Percentiles rank a stretch among this genome's conserved stretches.
These are phyloP conservation scores for Cataglyphis rosenhaueri DNA, from an alignment of 2,888 invertebrate species.

Conservation along the genomic window DNA sequence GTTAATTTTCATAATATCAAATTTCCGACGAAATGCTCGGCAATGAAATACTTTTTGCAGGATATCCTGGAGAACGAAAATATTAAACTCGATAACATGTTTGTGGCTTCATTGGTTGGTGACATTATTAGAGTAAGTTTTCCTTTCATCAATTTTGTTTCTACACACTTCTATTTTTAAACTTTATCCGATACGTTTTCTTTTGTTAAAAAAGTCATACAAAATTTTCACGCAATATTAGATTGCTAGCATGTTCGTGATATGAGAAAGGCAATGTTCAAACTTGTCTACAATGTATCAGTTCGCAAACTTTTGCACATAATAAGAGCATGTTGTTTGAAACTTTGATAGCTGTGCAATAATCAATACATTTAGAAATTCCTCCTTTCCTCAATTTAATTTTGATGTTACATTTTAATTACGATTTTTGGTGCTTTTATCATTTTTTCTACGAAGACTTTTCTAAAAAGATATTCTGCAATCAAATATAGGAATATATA, in stretches of 20 bases:
- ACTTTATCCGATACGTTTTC: neutral
- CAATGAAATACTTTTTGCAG: slow-evolving; percentile 84
- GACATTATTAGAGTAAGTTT: slow-evolving; percentile 95
- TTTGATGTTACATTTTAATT: neutral
- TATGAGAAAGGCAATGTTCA: neutral
- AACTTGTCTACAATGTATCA: slow-evolving; percentile 3
- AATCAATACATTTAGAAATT: neutral
- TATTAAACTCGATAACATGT: slow-evolving; percentile 98
- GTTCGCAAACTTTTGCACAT: neutral
- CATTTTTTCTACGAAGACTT: neutral
- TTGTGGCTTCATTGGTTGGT: slow-evolving; percentile 96
- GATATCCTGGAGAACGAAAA: slow-evolving; percentile 98
- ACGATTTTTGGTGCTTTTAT: neutral
- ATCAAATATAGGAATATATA: neutral
- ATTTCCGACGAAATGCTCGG: neutral
- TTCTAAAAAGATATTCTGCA: neutral
- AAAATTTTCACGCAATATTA: neutral
- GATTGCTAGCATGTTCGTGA: neutral
- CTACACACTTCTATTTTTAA: neutral
- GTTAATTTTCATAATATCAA: slow-evolving; percentile 11
- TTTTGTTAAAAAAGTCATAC: neutral
- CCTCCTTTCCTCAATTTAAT: neutral
- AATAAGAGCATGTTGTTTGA: neutral
- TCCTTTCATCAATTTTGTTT: neutral
- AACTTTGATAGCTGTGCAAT: slow-evolving; percentile 6